phyloP scores from a whole-genome alignment of 2,113 vertebrate genomes.

The Syngnathus floridae region DNA sequence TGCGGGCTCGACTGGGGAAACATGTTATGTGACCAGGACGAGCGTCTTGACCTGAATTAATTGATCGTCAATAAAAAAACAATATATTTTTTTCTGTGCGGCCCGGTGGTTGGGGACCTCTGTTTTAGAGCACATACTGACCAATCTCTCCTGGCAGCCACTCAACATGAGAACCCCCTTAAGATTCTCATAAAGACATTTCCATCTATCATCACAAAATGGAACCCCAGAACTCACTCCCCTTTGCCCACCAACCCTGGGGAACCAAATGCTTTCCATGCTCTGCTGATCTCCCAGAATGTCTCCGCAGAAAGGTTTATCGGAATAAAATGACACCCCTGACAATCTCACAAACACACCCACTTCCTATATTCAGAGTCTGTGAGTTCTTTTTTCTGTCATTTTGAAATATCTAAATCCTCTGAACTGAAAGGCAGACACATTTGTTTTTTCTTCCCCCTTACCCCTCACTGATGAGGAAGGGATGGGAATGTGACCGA shows the following conservation, averaged over 20 bases:
- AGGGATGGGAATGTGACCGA: slow-evolving; percentile 17
- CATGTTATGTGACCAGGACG: too few relatives aligned
- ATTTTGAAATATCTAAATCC: slow-evolving; percentile 25
- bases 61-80: too few relatives aligned
- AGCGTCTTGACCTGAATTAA: too few relatives aligned
- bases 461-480: slow-evolving; percentile 26
- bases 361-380: slow-evolving; percentile 13
- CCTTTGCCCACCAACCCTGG: slow-evolving; percentile 29
- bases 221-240: slow-evolving; percentile 5
- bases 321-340: slow-evolving; percentile 46
- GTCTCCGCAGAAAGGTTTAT: slow-evolving; percentile 58
- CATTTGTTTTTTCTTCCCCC: slow-evolving; percentile 14
- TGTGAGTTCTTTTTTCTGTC: slow-evolving; percentile 23
- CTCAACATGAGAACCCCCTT: slow-evolving; percentile 19
- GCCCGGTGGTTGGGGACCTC: too few relatives aligned
- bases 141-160: not conserved
- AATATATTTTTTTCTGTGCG: too few relatives aligned
- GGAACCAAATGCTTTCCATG: slow-evolving; percentile 39
- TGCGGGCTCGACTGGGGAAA: too few relatives aligned
- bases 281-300: slow-evolving; percentile 56
- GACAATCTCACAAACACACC: slow-evolving; percentile 17
- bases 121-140: not conserved
- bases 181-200: slow-evolving; percentile 6
- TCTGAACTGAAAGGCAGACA: not conserved
- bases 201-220: slow-evolving; percentile 28